Percentiles rank a stretch among this genome's conserved stretches.
These are phyloP conservation scores for Argopecten irradians DNA, from an alignment of 1,140 invertebrate species.

Conservation along the genomic window DNA sequence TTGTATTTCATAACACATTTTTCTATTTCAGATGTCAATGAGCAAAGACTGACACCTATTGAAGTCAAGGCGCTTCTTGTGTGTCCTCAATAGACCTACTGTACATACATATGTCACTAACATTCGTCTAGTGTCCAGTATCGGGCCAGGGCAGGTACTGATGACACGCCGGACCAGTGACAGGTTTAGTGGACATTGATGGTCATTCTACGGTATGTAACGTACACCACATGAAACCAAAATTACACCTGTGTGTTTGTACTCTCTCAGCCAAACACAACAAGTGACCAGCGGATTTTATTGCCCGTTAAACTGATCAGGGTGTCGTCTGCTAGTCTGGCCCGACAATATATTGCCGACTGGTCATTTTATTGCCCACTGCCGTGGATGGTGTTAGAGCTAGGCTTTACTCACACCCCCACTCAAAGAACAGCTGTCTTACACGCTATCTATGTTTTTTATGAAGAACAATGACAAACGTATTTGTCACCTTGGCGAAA, in stretches of 20 bases:
- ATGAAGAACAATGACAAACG: not conserved
- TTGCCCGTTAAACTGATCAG: not conserved
- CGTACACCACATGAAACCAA: not conserved
- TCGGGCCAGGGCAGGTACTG: not conserved
- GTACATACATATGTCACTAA: too few relatives aligned
- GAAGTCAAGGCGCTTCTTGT: too few relatives aligned
- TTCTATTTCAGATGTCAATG: too few relatives aligned
- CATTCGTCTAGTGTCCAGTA: not conserved
- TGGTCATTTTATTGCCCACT: not conserved
- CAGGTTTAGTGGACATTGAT: not conserved
- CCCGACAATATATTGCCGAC: not conserved
- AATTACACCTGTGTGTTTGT: constrained; percentile 15
- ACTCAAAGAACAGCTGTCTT: not conserved
- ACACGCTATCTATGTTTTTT: not conserved
- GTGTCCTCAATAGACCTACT: too few relatives aligned
- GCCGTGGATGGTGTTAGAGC: not conserved
- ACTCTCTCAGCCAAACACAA: not conserved
- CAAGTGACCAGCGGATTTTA: not conserved
- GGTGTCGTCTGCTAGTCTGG: not conserved
- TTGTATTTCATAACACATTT: too few relatives aligned
- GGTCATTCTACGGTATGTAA: not conserved
- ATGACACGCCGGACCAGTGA: not conserved
- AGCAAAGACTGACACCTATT: too few relatives aligned
- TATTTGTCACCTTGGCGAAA: not conserved
- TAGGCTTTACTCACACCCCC: not conserved